phyloP scores from a whole-genome alignment of 2,888 invertebrate species.

The Habrosyne pyritoides region DNA sequence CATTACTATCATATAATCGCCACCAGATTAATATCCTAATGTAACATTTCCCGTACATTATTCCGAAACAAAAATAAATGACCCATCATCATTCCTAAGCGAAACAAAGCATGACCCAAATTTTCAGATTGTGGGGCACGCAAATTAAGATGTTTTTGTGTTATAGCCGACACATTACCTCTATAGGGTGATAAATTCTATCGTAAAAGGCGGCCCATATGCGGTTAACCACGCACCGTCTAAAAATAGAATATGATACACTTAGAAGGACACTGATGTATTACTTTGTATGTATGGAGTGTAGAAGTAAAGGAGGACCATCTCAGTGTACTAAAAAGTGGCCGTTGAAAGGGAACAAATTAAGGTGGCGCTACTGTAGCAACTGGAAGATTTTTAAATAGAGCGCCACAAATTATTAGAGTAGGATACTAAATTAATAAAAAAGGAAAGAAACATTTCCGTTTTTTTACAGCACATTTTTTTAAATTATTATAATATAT shows the following conservation, averaged over 20 bases:
- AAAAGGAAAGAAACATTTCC: no score
- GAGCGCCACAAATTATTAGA: no score
- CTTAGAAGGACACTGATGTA: neutral
- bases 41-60: neutral
- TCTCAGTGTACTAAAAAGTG: no score
- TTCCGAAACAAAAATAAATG: slow-evolving; percentile 1
- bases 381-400: no score
- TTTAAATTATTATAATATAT: no score
- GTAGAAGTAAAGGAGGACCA: no score
- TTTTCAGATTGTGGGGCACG: slow-evolving; percentile 3
- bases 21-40: neutral
- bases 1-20: neutral
- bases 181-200: slow-evolving; percentile 5
- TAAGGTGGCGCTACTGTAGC: no score
- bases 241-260: neutral
- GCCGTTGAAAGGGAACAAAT: no score
- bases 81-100: neutral
- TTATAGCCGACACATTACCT: neutral
- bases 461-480: no score
- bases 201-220: slow-evolving; percentile 5
- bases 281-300: no score
- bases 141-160: slow-evolving; percentile 8
- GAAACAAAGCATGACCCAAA: slow-evolving; percentile 9
- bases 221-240: neutral
- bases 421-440: no score